A percentile compares a stretch with the other conserved stretches of the same genome.
Evolutionary conservation across 2,113 vertebrate genomes (phyloP).

Genomic region (Neopipo cinnamomea): DNA sequence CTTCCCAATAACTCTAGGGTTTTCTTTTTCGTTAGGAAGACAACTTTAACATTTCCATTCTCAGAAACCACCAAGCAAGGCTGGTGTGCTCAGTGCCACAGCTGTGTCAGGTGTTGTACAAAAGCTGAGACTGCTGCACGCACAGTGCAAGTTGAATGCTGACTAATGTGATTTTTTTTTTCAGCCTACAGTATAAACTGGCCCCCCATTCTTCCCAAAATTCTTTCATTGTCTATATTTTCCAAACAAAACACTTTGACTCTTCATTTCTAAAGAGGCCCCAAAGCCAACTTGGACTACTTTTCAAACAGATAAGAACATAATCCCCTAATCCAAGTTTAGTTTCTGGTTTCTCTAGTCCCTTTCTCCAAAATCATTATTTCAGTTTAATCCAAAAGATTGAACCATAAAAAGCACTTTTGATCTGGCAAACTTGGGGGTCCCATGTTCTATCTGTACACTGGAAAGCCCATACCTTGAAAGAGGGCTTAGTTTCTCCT

Average conservation of each 20-base stretch:
- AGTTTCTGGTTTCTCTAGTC: neutral
- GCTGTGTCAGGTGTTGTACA: neutral
- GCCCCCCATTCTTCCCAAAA: neutral
- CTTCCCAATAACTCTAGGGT: neutral
- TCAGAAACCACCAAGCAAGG: neutral
- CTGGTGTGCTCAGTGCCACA: accelerated
- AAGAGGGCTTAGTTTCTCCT: neutral
- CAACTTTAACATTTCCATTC: neutral
- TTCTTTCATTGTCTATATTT: neutral
- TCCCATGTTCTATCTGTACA: neutral
- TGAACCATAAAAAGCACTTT: neutral
- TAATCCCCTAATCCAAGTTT: neutral
- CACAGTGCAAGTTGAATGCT: neutral
- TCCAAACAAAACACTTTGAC: neutral
- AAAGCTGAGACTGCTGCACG: neutral
- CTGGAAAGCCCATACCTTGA: neutral
- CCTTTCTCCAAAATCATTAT: neutral
- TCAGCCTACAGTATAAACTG: neutral
- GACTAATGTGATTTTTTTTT: neutral
- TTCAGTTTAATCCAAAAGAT: neutral
- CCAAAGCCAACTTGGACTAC: neutral
- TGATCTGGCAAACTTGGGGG: neutral
- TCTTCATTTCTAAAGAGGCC: neutral
- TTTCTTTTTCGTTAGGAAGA: neutral
- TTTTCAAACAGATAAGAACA: neutral